Evolutionary conservation across 2,888 invertebrate genomes (phyloP).

Genomic region (Myopa testacea): DNA sequence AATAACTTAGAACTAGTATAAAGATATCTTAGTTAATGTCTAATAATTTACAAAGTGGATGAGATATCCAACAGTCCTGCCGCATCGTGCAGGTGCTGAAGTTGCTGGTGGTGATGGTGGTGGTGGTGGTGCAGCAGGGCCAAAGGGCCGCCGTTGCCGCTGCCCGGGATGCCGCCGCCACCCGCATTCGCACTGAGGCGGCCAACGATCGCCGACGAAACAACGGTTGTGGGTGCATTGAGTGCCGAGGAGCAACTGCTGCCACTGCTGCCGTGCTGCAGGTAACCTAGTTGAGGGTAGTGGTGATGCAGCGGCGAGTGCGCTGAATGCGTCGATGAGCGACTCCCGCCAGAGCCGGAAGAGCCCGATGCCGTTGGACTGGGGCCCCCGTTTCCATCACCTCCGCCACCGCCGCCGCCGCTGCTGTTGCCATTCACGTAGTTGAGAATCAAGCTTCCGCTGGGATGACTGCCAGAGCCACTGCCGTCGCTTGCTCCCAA

Average conservation of each 20-base stretch:
- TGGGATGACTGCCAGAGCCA: conserved; percentile 13
- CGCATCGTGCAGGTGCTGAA: conserved; percentile 51
- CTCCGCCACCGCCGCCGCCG: conserved; percentile 38
- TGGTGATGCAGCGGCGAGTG: conserved; percentile 60
- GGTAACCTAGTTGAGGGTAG: conserved; percentile 39
- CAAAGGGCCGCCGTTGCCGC: conserved; percentile 45
- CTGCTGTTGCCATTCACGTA: conserved; percentile 48
- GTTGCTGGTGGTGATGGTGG: conserved; percentile 52
- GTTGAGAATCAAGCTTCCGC: conserved; percentile 42
- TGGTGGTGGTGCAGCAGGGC: conserved; percentile 54
- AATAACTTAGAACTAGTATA: conserved; percentile 40
- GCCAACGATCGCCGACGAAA: conserved; percentile 50
- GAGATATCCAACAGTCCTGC: conserved; percentile 66
- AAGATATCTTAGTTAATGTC: conserved; percentile 30
- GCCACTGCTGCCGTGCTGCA: conserved; percentile 38
- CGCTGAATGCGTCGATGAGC: conserved; percentile 63
- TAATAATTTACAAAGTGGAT: conserved; percentile 67
- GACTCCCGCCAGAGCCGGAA: conserved; percentile 51
- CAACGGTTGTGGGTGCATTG: conserved; percentile 49
- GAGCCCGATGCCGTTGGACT: conserved; percentile 63
- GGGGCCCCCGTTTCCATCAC: conserved; percentile 54
- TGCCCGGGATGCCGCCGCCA: conserved; percentile 40
- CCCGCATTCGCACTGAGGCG: conserved; percentile 45
- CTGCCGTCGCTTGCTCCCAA: conserved; percentile 10
- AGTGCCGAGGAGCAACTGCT: conserved; percentile 48